A percentile compares a stretch with the other conserved stretches of the same genome.
Evolutionary conservation across 2,113 vertebrate species (phyloP).

Genomic region (Daubentonia madagascariensis): DNA sequence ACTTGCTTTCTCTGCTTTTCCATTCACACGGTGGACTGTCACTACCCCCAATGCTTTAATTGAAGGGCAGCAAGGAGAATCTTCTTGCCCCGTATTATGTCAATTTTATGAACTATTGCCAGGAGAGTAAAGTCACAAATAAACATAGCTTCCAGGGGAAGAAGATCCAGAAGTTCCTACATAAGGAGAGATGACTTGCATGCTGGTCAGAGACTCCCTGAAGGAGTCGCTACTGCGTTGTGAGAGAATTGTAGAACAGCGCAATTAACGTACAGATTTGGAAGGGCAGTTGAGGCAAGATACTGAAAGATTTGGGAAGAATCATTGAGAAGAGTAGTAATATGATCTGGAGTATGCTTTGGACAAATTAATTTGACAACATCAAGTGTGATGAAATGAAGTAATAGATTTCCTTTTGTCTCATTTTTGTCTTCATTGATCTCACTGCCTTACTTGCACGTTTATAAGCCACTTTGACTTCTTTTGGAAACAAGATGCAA

Average conservation of each 20-base stretch:
- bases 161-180: neutral
- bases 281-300: neutral
- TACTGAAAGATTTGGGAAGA: neutral
- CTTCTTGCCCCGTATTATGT: neutral
- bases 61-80: neutral
- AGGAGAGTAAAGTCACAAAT: neutral
- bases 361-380: neutral
- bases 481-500: constrained; percentile 16
- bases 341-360: neutral
- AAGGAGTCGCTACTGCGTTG: neutral
- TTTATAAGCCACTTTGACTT: neutral
- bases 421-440: constrained; percentile 11
- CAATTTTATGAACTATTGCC: neutral
- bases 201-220: neutral
- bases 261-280: neutral
- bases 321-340: neutral
- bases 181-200: neutral
- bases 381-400: neutral
- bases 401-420: neutral
- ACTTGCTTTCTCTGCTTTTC: neutral
- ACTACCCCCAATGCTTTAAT: neutral
- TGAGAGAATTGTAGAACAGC: neutral
- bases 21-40: neutral
- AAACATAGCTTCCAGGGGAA: neutral
- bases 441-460: neutral